Percentiles rank a stretch among this genome's conserved stretches.
Evolutionary conservation across 2,888 invertebrate genomes (phyloP).

Genomic region (Willowsia nigromaculata): DNA sequence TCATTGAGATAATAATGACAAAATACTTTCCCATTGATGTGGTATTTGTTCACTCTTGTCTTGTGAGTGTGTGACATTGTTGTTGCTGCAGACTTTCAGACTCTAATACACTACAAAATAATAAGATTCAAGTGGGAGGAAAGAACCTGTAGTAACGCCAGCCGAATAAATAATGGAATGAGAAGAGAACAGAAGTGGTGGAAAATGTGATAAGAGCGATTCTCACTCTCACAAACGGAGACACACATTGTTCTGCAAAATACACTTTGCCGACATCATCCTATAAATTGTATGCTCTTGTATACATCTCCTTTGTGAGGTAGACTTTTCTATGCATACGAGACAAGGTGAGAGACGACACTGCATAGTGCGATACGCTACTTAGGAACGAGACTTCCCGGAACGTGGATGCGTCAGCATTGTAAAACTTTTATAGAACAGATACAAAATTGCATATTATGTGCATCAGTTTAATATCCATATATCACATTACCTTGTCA

Average conservation of each 20-base stretch:
- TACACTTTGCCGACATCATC: background rate
- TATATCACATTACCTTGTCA: background rate
- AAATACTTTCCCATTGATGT: conserved; percentile 62
- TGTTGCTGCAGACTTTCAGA: background rate
- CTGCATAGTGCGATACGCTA: too few relatives aligned
- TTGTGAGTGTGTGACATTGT: background rate
- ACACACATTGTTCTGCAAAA: background rate
- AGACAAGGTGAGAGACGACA: background rate
- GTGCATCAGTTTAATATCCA: background rate
- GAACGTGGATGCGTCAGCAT: background rate
- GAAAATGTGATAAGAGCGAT: conserved; percentile 53
- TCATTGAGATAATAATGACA: conserved; percentile 70
- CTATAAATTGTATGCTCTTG: background rate
- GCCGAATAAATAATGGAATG: conserved; percentile 18
- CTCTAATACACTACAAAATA: conserved; percentile 26
- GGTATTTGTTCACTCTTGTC: conserved; percentile 53
- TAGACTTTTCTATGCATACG: background rate
- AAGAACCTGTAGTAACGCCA: background rate
- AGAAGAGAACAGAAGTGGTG: conserved; percentile 25
- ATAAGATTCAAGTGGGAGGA: conserved; percentile 25
- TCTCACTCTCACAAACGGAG: background rate
- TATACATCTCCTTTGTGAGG: background rate
- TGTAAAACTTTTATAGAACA: background rate
- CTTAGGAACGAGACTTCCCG: too few relatives aligned
- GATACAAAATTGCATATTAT: background rate